Conservation (phyloP, 1,140 invertebrate genomes). For the Dolichoris vasculosae region DNA sequence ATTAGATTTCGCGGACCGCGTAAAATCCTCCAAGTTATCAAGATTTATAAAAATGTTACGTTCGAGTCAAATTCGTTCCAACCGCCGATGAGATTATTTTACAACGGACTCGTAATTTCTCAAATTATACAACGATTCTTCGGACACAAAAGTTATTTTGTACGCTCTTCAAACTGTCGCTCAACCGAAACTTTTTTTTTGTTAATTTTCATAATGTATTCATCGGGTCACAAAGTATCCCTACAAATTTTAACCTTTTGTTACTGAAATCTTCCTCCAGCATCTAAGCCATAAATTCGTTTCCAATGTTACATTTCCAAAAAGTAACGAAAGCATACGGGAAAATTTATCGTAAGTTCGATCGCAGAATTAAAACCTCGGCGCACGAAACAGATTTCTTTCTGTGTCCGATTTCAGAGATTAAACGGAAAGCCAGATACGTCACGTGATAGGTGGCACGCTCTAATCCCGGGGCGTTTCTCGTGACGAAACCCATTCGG, state of each 20-base stretch:
- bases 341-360: background rate
- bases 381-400: conserved; percentile 14
- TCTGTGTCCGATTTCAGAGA: background rate
- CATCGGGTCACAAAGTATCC: background rate
- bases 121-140: too few relatives aligned
- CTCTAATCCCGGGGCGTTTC: conserved; percentile 24
- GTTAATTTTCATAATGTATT: background rate
- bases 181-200: background rate
- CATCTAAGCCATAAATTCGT: background rate
- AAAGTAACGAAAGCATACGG: background rate
- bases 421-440: conserved; percentile 33
- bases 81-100: background rate
- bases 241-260: background rate
- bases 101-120: too few relatives aligned
- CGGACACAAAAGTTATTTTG: too few relatives aligned
- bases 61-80: too few relatives aligned
- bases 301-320: background rate
- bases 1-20: too few relatives aligned
- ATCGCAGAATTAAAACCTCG: background rate
- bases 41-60: too few relatives aligned
- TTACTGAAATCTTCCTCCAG: background rate
- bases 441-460: conserved; percentile 15
- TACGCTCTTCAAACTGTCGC: background rate
- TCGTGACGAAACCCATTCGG: conserved; percentile 17
- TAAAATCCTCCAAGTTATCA: too few relatives aligned